Base-by-base conservation (phyloP, 2,113 vertebrate species). In the Marmota monax region DNA sequence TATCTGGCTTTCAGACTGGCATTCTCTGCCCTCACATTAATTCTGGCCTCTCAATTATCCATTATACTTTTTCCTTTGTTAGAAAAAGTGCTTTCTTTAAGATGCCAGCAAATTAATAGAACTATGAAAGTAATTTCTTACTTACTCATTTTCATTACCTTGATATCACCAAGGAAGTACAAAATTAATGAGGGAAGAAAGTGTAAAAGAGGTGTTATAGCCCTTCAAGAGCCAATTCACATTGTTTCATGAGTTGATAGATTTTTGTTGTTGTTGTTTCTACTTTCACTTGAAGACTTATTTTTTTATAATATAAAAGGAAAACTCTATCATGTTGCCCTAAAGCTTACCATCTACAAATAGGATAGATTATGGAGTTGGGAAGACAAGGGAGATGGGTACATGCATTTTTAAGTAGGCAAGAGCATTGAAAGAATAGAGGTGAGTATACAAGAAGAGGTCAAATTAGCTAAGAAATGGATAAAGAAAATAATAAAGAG, bases 121-220 rank as follows among this genome's bases (percentile, higher is more conserved):
- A 58, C 39, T 72, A 39, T 79, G 25, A 90, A 87, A 83, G 23
- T 56, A 65, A 82, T 58, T 65, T 84, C 10, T 17, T 25, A 72
- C 12, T 84, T 25, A 72, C 9, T 84, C 39, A 61, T 32, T 37
- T 77, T 67, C 74, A 51, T 90, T 72, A 85, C 70, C 73, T 51
- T 42, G 61, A 42, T 73, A 53, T 53, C 22, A 63, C 77, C 51
- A 51, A 77, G 37, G 69, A 85, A 78, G 61, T 39, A 61, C 12
- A 89, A 93, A 96, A 86, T 63, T 72, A 96, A 84, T 8, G 23
- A 93, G 13, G 85, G 8, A 58, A 84, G 53, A 53, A 74, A 92
- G 76, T 72, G 27, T 27, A 29, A 86, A 77, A 87, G 27, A 72
- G 34, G 8, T 20, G 48, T 61, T 29, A 4, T 5, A 45, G 29